phyloP scores from a whole-genome alignment of 2,113 vertebrate genomes.

The Azemiops feae region DNA sequence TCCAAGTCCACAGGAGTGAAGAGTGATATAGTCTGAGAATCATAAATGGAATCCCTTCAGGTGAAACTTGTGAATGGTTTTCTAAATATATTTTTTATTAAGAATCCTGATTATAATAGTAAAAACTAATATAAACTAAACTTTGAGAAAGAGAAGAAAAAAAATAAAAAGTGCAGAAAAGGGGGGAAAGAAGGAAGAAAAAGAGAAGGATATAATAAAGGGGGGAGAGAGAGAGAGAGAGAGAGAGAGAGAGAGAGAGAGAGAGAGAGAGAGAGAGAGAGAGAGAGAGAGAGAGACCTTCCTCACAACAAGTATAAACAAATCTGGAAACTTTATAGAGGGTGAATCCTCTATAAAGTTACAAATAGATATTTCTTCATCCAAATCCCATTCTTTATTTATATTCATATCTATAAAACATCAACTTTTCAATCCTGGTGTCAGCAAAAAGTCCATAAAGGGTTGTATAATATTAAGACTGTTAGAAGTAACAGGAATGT shows the following conservation, averaged over 20 bases:
- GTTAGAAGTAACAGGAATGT: too few species aligned
- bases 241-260: too few species aligned
- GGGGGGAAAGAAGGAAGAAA: too few species aligned
- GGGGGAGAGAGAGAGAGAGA: too few species aligned
- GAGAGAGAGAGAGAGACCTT: neutral
- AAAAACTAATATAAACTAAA: neutral
- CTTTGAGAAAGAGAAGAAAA: too few species aligned
- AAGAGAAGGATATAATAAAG: too few species aligned
- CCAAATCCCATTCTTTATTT: neutral
- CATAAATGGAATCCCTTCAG: neutral
- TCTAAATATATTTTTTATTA: too few species aligned
- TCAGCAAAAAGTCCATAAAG: neutral
- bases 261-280: too few species aligned
- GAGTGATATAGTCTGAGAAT: neutral
- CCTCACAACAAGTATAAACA: neutral
- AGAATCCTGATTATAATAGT: too few species aligned
- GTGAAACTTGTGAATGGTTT: too few species aligned
- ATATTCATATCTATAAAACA: neutral
- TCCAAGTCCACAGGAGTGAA: neutral
- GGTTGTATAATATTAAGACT: neutral
- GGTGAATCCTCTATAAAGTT: neutral
- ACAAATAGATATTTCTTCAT: neutral
- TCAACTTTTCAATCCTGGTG: neutral
- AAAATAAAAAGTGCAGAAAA: too few species aligned
- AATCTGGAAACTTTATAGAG: neutral